A percentile compares a stretch with the other conserved stretches of the same genome.
phyloP scores from a whole-genome alignment of 2,113 vertebrate genomes.

The Semnornis frantzii region DNA sequence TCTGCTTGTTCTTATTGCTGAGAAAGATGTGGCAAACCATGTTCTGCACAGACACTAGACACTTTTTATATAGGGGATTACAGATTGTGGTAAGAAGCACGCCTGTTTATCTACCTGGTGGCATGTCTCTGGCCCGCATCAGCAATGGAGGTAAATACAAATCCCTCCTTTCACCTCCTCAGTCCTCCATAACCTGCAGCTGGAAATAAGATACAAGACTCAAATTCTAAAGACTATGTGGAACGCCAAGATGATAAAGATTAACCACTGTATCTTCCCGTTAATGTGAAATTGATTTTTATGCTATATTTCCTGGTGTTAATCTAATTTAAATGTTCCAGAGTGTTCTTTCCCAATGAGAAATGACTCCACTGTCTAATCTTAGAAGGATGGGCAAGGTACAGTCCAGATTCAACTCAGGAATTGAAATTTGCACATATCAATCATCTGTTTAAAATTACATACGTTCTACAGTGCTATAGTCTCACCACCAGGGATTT shows the following conservation, averaged over 20 bases:
- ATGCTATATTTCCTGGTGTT: slow-evolving; percentile 43
- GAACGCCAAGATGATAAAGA: slow-evolving; percentile 36
- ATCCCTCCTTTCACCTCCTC: background rate
- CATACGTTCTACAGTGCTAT: background rate
- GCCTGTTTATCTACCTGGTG: background rate
- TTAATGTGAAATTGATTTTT: slow-evolving; percentile 58
- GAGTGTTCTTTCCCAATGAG: slow-evolving; percentile 37
- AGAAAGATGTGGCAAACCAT: background rate
- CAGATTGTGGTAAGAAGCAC: background rate
- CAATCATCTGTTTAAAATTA: background rate
- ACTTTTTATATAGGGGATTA: background rate
- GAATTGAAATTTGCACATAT: background rate
- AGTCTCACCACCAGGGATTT: background rate
- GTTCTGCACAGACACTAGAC: background rate
- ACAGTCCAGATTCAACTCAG: background rate
- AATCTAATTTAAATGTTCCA: slow-evolving; percentile 50
- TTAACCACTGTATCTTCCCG: slow-evolving; percentile 33
- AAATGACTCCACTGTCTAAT: slow-evolving; percentile 20
- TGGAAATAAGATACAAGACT: slow-evolving; percentile 22
- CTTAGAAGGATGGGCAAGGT: background rate
- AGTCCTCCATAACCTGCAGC: background rate
- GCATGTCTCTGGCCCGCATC: background rate
- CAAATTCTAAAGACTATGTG: background rate
- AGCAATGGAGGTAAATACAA: background rate
- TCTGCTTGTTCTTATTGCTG: background rate